Evolutionary conservation across 2,797 vertebrate genomes (phyloP).

Genomic region (Scolopax rusticola): DNA sequence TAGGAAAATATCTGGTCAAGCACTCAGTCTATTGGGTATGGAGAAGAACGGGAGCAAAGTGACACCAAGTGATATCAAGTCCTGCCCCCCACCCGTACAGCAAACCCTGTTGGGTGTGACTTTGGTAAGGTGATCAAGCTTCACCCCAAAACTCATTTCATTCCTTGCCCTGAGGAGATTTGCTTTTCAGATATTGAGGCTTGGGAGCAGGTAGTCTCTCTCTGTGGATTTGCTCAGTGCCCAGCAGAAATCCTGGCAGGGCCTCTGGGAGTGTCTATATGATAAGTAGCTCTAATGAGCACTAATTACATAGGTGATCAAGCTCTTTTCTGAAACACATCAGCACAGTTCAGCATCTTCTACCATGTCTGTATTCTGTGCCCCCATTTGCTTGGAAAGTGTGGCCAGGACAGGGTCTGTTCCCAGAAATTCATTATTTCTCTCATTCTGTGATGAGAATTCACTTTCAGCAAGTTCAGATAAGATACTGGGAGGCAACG

Average conservation of each 20-base stretch:
- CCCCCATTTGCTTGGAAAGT: background rate
- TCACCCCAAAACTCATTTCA: background rate
- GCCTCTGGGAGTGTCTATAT: background rate
- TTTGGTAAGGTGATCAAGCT: background rate
- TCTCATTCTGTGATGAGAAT: background rate
- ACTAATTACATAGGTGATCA: slow-evolving; percentile 14
- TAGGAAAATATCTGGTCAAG: accelerated
- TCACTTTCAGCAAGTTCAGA: background rate
- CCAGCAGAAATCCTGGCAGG: slow-evolving; percentile 8
- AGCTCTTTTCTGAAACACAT: background rate
- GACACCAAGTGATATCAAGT: background rate
- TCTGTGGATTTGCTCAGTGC: background rate
- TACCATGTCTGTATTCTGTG: background rate
- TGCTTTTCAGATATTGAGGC: background rate
- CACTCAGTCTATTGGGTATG: accelerated
- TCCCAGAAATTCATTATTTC: slow-evolving; percentile 20
- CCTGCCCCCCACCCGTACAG: accelerated
- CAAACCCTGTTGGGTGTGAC: background rate
- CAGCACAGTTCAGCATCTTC: background rate
- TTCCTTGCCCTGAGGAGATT: background rate
- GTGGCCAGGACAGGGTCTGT: background rate
- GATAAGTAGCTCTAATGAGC: slow-evolving; percentile 24
- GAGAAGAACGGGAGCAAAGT: background rate
- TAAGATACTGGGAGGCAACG: background rate
- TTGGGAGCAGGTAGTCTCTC: background rate